Evolutionary conservation across 2,113 vertebrate genomes (phyloP).

Genomic region (Dryoscopus gambensis): DNA sequence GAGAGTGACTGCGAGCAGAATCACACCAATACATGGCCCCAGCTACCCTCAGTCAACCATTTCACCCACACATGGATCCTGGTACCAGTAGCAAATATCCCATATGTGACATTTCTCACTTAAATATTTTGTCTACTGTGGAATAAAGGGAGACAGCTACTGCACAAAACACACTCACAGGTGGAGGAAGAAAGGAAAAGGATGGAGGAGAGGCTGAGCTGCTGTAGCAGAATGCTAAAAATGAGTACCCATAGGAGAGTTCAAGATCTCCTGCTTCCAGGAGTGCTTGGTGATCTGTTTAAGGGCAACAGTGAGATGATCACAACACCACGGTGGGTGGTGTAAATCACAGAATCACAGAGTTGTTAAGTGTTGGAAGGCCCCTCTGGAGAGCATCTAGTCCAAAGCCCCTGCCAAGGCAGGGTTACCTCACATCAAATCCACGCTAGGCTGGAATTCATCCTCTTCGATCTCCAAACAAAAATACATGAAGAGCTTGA

Average conservation of each 20-base stretch:
- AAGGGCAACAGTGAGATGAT: not conserved
- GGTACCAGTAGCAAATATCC: not conserved
- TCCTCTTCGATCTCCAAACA: not conserved
- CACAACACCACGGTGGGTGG: not conserved
- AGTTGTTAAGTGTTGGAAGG: not conserved
- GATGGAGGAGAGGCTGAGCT: not conserved
- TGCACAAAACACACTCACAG: not conserved
- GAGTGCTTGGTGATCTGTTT: not conserved
- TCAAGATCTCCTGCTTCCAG: not conserved
- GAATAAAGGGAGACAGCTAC: not conserved
- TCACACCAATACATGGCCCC: not conserved
- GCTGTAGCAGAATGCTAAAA: not conserved
- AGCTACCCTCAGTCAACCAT: not conserved
- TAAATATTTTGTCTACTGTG: not conserved
- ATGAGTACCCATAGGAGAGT: not conserved
- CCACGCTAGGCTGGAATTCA: not conserved
- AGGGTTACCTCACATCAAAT: not conserved
- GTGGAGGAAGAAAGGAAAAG: not conserved
- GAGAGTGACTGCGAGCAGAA: not conserved
- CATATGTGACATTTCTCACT: not conserved
- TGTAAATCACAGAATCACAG: not conserved
- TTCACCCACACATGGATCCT: not conserved
- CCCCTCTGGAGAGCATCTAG: not conserved
- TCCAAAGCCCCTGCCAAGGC: not conserved
- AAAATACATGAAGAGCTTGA: not conserved